These are phyloP conservation scores for Eriosoma lanigerum DNA, from an alignment of 1,140 invertebrate species.

Conservation along the genomic window DNA sequence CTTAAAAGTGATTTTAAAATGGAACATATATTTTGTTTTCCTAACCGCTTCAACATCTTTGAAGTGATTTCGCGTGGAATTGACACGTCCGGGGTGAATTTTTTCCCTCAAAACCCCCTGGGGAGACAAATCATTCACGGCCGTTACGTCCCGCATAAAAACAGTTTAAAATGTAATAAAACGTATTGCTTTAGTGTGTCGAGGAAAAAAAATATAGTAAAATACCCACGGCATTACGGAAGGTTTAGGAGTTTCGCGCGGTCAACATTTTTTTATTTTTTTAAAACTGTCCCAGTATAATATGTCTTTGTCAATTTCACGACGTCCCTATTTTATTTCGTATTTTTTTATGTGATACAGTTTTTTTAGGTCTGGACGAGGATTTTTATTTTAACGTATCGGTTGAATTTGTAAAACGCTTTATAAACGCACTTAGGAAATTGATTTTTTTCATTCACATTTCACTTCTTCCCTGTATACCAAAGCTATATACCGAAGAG, in stretches of 20 bases:
- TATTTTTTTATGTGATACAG: conserved; percentile 40
- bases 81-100: conserved; percentile 48
- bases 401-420: conserved; percentile 51
- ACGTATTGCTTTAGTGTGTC: conserved; percentile 35
- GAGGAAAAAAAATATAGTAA: conserved; percentile 38
- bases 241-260: conserved; percentile 47
- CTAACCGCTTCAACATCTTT: conserved; percentile 43
- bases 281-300: conserved; percentile 36
- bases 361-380: conserved; percentile 20
- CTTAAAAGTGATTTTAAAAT: conserved; percentile 30
- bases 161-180: conserved; percentile 52
- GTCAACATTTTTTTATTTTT: conserved; percentile 47
- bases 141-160: conserved; percentile 49
- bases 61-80: conserved; percentile 47
- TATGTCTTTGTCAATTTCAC: conserved; percentile 52
- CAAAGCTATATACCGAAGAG: not conserved
- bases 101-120: conserved; percentile 42
- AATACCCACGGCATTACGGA: conserved; percentile 36
- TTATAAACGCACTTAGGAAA: conserved; percentile 52
- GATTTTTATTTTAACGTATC: conserved; percentile 52
- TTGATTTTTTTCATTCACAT: conserved; percentile 47
- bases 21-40: conserved; percentile 32
- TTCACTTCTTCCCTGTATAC: conserved; percentile 18
- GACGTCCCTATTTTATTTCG: conserved; percentile 49
- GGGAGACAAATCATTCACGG: conserved; percentile 50